Evolutionary conservation across 2,888 invertebrate species (phyloP), one percentile per base, ranked within the genome.

Genomic region (Caenorhabditis sp.): DNA sequence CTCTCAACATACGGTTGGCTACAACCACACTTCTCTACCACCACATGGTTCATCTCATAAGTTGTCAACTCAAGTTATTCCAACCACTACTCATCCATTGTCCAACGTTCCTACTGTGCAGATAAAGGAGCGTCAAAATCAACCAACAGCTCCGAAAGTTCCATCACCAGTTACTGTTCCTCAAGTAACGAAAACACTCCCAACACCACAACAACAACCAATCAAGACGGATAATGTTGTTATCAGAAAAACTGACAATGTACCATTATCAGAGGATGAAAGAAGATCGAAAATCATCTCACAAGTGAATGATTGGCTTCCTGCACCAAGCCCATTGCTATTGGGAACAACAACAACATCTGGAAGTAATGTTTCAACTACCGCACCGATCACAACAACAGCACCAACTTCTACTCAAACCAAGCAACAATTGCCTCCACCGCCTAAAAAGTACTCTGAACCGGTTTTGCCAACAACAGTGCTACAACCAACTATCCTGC

Each of bases 251-350:
- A 19, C 19, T 8, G 19, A 58, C 3, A 19, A 31, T 54, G n/a
- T 19, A 17, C 1, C 31, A 36, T 10, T n/a, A 14, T 31, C 36
- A 24, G 5, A 12, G 5, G 72, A 66, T 1, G 69, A 66, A 12
- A 69, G 78, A 55, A 54, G 67, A 23, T 79, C 78, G 12, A 66
- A 64, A 27, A 76, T 79, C 3, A 43, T 43, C 12, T 43, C 43
- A 43, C 43, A 43, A 43, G 43, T 66, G 63, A 19, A 55, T 59
- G 43, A 43, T 43, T 43, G 43, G 12, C 66, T 79, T 23, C 70
- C 73, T 10, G 37, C 73, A n/a, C 76, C 78, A 4, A 79, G 78
- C 43, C 43, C 58, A 17, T 58, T 79, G 2, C 58, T 79, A 17
- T 60, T 59, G 36, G 78, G 76, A 55, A 60, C 70, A 1, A 67